Conservation (phyloP, 2,797 vertebrate genomes). For the Intellagama lesueurii region DNA sequence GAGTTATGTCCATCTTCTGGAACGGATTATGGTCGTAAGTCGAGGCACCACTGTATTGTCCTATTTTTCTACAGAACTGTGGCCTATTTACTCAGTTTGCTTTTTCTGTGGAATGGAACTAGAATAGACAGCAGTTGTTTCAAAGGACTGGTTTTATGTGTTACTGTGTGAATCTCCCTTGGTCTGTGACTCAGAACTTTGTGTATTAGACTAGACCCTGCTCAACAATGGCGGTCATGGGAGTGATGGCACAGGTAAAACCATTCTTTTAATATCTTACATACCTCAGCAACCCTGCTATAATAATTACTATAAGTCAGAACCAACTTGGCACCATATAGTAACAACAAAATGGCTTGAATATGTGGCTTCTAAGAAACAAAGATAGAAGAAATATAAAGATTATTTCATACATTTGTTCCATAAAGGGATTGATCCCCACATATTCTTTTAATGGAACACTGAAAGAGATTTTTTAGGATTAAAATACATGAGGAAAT, state of each 20-base stretch:
- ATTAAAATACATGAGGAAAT: neutral
- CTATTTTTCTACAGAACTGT: neutral
- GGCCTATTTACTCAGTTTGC: neutral
- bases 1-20: too few species aligned
- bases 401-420: constrained; percentile 9
- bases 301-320: too few species aligned
- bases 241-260: too few species aligned
- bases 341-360: neutral
- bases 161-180: neutral
- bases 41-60: too few species aligned
- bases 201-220: too few species aligned
- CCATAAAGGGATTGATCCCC: constrained; percentile 5
- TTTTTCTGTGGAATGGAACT: neutral
- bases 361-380: neutral
- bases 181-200: neutral
- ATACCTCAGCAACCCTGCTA: too few species aligned
- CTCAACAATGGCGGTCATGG: too few species aligned
- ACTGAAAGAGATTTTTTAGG: neutral
- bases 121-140: neutral
- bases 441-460: neutral
- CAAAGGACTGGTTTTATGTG: neutral
- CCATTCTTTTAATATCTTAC: too few species aligned
- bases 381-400: neutral
- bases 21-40: too few species aligned
- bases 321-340: too few species aligned